A percentile compares a stretch with the other conserved stretches of the same genome.
These are phyloP conservation scores for Whitmania pigra DNA, from an alignment of 1,140 invertebrate species.

Conservation along the genomic window DNA sequence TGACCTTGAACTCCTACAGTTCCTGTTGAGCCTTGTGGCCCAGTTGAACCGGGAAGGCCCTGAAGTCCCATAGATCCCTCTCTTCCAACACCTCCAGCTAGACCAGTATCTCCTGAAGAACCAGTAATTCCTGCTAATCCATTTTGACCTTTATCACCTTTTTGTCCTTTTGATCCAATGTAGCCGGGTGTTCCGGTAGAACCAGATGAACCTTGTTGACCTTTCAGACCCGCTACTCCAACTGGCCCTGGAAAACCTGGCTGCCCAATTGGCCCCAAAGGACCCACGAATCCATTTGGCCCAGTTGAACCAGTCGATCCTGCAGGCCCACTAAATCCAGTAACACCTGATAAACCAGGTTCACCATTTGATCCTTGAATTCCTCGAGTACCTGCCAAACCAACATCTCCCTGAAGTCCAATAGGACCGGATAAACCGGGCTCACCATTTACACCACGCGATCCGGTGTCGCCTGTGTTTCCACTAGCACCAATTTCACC, in stretches of 20 bases:
- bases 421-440: background rate
- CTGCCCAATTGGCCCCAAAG: constrained; percentile 33
- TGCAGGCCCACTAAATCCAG: background rate
- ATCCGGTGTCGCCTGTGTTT: background rate
- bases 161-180: background rate
- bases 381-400: constrained; percentile 40
- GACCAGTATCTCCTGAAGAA: constrained; percentile 10
- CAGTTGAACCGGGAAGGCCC: constrained; percentile 10
- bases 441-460: background rate
- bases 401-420: constrained; percentile 33
- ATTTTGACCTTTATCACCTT: background rate
- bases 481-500: background rate
- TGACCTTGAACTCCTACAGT: constrained; percentile 10
- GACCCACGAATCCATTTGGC: background rate
- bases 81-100: background rate
- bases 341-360: background rate
- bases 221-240: constrained; percentile 46
- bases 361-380: background rate
- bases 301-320: background rate
- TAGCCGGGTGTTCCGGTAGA: constrained; percentile 16
- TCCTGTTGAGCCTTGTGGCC: constrained; percentile 12
- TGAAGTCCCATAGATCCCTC: background rate
- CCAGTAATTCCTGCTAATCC: constrained; percentile 11
- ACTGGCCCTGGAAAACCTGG: constrained; percentile 24
- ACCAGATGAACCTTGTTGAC: constrained; percentile 57